phyloP scores from a whole-genome alignment of 2,888 invertebrate species.

The Agrotis puta region DNA sequence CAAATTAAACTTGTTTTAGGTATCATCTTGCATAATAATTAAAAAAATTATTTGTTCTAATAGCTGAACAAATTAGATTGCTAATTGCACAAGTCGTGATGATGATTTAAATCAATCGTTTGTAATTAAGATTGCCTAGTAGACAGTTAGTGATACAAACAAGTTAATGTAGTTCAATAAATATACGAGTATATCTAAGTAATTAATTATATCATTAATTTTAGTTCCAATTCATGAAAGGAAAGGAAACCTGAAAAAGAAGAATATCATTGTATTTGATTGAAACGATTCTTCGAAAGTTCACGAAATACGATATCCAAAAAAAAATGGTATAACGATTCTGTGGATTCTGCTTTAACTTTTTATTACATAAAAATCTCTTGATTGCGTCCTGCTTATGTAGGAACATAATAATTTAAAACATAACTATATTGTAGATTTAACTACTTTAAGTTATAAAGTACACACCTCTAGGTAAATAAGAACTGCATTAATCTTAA shows the following conservation, averaged over 20 bases:
- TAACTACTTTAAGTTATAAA: neutral
- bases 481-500: constrained; percentile 19
- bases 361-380: constrained; percentile 11
- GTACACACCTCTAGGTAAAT: neutral
- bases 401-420: constrained; percentile 1
- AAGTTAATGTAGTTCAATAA: neutral
- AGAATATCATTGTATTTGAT: neutral
- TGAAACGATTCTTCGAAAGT: constrained; percentile 1
- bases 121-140: neutral
- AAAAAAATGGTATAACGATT: neutral
- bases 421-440: neutral
- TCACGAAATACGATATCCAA: neutral
- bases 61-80: constrained; percentile 5
- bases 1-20: no score
- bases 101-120: constrained; percentile 7
- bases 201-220: neutral
- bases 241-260: neutral
- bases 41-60: neutral
- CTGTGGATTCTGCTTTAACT: neutral
- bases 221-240: neutral
- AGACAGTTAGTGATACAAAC: no score
- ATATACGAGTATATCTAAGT: no score
- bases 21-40: no score
- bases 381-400: neutral
- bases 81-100: neutral